Evolutionary conservation across 53 echinoderm and acorn worm genomes (phyloP).

Genomic region (Henricia sp.): DNA sequence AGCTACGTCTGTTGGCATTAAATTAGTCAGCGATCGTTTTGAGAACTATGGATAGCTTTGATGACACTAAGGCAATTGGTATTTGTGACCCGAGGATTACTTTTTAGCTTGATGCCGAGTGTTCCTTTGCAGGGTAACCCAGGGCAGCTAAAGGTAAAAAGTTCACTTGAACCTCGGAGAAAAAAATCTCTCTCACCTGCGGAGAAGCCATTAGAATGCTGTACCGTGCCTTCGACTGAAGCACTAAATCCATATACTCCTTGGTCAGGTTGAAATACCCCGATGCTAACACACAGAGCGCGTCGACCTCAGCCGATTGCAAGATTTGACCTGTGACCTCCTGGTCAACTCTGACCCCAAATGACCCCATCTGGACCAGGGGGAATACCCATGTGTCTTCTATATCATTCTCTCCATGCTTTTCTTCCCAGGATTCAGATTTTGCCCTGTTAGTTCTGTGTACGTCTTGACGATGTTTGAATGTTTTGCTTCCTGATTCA

Average conservation of each 20-base stretch:
- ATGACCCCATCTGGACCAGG: constrained; percentile 92
- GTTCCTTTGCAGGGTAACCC: too few relatives aligned
- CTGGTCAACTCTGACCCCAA: constrained; percentile 85
- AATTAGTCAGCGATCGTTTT: too few relatives aligned
- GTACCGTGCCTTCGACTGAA: constrained; percentile 70
- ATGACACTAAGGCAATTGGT: too few relatives aligned
- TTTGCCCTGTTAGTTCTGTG: background rate
- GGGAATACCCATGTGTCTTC: constrained; percentile 81
- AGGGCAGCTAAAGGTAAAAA: too few relatives aligned
- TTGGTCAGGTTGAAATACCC: constrained; percentile 96
- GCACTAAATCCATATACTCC: constrained; percentile 87
- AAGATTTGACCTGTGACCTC: constrained; percentile 80
- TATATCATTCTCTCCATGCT: background rate
- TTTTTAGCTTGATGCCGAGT: too few relatives aligned
- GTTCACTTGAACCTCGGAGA: too few relatives aligned
- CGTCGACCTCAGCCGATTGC: constrained; percentile 57
- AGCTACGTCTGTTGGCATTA: too few relatives aligned
- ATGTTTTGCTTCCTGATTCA: background rate
- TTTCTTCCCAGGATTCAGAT: background rate
- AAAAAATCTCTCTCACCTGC: constrained; percentile 66
- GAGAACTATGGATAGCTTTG: too few relatives aligned
- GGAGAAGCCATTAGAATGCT: constrained; percentile 93
- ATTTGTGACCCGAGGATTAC: too few relatives aligned
- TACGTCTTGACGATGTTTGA: background rate
- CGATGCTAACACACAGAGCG: constrained; percentile 77